These are phyloP conservation scores for Chiridota heheva DNA, from an alignment of 35 echinoderm and acorn worm species.

Conservation along the genomic window DNA sequence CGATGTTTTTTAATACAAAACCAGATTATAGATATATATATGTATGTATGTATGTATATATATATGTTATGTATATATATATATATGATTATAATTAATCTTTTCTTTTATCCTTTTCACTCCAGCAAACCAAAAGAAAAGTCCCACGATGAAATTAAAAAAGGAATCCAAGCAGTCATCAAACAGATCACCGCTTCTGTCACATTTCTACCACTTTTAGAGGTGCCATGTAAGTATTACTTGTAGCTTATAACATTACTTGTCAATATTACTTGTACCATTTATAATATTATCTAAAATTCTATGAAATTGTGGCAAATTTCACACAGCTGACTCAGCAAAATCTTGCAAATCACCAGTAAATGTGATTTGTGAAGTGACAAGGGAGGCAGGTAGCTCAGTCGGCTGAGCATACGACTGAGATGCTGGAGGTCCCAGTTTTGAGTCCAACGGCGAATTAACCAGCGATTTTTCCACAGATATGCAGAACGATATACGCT, in stretches of 20 bases:
- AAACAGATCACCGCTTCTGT: conserved; percentile 97
- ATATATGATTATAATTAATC: too few species aligned
- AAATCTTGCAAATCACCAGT: background rate
- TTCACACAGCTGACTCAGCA: background rate
- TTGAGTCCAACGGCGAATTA: too few species aligned
- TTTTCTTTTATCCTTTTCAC: background rate
- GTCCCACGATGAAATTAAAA: conserved; percentile 73
- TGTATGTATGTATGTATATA: too few species aligned
- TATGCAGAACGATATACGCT: too few species aligned
- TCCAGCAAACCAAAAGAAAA: conserved; percentile 89
- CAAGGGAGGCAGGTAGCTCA: too few species aligned
- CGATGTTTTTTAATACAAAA: too few species aligned
- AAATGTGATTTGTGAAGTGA: too few species aligned
- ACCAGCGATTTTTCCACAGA: too few species aligned
- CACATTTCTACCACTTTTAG: conserved; percentile 92
- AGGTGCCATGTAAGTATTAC: conserved; percentile 80
- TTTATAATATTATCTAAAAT: background rate
- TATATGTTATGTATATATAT: too few species aligned
- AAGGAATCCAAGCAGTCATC: conserved; percentile 89
- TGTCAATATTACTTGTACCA: background rate
- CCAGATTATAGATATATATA: too few species aligned
- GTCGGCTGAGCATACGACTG: too few species aligned
- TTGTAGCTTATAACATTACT: background rate
- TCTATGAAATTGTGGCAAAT: background rate
- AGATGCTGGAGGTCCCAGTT: too few species aligned